These are phyloP conservation scores for Brotula barbata DNA, from an alignment of 2,797 vertebrate genomes.

Conservation along the genomic window DNA sequence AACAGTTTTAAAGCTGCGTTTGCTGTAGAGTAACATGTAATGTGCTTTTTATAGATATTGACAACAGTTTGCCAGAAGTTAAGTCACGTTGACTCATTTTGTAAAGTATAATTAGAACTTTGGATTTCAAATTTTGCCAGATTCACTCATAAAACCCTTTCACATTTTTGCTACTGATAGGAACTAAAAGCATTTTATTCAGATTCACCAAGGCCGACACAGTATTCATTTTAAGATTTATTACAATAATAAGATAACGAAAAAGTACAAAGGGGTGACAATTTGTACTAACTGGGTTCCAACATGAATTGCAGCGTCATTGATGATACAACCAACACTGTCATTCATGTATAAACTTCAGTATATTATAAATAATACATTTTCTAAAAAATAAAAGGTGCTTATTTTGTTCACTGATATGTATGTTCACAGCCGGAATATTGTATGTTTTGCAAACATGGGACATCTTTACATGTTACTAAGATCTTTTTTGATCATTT, in stretches of 20 bases:
- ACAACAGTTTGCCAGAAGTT: too few species aligned
- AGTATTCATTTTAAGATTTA: conserved; percentile 33
- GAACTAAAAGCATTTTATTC: too few species aligned
- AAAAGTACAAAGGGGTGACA: conserved; percentile 20
- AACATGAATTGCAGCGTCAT: conserved; percentile 18
- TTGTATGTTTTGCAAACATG: too few species aligned
- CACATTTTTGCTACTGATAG: neutral
- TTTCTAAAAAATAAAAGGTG: conserved; percentile 8
- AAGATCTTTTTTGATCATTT: too few species aligned
- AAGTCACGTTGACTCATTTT: too few species aligned
- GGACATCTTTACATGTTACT: too few species aligned
- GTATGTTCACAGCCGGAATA: too few species aligned
- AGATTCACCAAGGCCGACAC: neutral
- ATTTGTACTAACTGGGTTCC: conserved; percentile 12
- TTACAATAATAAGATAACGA: conserved; percentile 38
- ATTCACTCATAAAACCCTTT: too few species aligned
- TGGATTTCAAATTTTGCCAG: too few species aligned
- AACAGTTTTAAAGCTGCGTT: neutral
- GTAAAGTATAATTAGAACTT: too few species aligned
- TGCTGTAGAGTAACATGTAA: too few species aligned
- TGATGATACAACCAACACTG: neutral
- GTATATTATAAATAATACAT: neutral
- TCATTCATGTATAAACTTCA: neutral
- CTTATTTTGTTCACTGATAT: neutral
- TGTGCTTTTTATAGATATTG: too few species aligned